Evolutionary conservation across 2,888 invertebrate genomes (phyloP), one percentile per base, ranked within the genome.

Genomic region (Sinhomidia bicolor): DNA sequence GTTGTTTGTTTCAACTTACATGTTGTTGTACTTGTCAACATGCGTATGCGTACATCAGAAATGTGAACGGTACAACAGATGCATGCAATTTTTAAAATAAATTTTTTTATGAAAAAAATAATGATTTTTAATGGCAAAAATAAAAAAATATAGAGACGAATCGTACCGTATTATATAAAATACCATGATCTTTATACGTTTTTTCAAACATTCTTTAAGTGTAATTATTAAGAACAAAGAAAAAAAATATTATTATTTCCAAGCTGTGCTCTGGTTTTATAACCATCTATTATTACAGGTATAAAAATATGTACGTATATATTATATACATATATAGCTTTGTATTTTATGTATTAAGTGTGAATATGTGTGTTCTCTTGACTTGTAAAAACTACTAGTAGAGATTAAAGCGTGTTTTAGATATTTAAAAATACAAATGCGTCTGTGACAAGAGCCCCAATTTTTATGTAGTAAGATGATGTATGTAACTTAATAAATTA

Each of bases 391-490:
- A 74, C 47, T 12, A 41, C 4, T 71, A 17, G 20, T 71, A 26
- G 5, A 60, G 6, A 29, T 71, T 17, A 54, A 17, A 54, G 54
- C 29, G 44, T 47, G n/a, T 41, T 41, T 41, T 68, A 68, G 68
- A 54, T 29, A 54, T 51, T 51, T 51, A 23, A 82, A 82, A 54
- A 51, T 82, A 82, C 62, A 65, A 82, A 51, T 82, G 47, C 26
- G 74, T 60, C 84, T 84, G 84, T 84, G 84, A 83, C 83, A 83
- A 47, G n/a, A n/a, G 71, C 36, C 62, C 84, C 76, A 47, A 84
- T 84, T 76, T 84, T 84, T 76, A 76, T 32, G 51, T 47, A 60
- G 60, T 78, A 78, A 17, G 68, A 71, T 54, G 14, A 62, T 17
- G 17, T 71, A 62, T 17, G 17, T 71, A 51, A 76, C 26, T 76